Conservation (phyloP, 2,113 vertebrate species). For the Numenius arquata region DNA sequence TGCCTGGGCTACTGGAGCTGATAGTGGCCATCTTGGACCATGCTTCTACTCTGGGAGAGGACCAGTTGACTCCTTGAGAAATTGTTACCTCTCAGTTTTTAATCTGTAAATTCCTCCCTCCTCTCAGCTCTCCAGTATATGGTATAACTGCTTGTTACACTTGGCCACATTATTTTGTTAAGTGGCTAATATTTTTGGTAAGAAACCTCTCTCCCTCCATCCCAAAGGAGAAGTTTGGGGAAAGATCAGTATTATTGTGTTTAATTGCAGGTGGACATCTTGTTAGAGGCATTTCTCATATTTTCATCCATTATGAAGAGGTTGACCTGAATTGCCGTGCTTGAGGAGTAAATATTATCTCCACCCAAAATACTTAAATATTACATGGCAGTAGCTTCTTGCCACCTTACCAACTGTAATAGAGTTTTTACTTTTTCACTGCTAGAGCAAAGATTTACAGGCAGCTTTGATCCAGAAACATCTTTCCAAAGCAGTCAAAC, state of each 20-base stretch:
- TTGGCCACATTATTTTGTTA: background rate
- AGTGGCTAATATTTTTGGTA: background rate
- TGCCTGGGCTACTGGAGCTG: background rate
- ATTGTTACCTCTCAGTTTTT: background rate
- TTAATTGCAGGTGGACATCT: background rate
- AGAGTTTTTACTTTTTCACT: background rate
- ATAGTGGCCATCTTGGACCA: fast-evolving
- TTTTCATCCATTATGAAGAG: background rate
- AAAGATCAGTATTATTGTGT: background rate
- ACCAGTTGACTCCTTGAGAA: background rate
- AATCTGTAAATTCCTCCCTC: background rate
- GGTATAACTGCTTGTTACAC: background rate
- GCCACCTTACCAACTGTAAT: background rate
- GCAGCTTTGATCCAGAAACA: background rate
- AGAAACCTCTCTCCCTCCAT: background rate
- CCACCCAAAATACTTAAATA: background rate
- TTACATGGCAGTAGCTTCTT: background rate
- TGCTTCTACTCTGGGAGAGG: background rate
- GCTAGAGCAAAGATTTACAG: background rate
- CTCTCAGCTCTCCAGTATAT: background rate
- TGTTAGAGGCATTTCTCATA: background rate
- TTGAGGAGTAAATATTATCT: background rate
- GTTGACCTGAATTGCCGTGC: background rate
- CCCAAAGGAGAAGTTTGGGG: background rate
- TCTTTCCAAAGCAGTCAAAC: background rate